Evolutionary conservation across 1,140 invertebrate genomes (phyloP).

Genomic region (Periplaneta americana): DNA sequence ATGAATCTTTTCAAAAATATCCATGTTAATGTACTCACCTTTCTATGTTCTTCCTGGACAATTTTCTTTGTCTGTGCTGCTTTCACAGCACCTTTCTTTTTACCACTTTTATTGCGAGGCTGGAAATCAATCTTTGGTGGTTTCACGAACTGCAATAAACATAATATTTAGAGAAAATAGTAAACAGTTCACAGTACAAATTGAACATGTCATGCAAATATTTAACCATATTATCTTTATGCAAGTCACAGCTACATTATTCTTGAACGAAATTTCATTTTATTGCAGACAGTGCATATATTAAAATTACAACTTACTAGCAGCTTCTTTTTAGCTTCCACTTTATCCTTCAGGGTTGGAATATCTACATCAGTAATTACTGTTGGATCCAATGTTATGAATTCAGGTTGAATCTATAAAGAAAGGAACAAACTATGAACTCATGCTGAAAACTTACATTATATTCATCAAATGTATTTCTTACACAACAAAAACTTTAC

Average conservation of each 20-base stretch:
- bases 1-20: not conserved
- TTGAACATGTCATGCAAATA: too few species aligned
- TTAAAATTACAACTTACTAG: constrained; percentile 45
- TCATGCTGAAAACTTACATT: not conserved
- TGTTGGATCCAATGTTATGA: constrained; percentile 83
- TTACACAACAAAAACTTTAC: not conserved
- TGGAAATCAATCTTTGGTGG: constrained; percentile 70
- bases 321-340: constrained; percentile 71
- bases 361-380: constrained; percentile 71
- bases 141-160: constrained; percentile 61
- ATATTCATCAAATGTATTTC: not conserved
- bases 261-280: not conserved
- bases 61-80: constrained; percentile 73
- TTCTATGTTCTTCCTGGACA: constrained; percentile 59
- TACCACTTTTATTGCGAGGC: constrained; percentile 68
- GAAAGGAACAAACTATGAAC: constrained; percentile 11
- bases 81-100: constrained; percentile 68
- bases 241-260: not conserved
- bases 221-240: too few species aligned
- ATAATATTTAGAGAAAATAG: constrained; percentile 30
- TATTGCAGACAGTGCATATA: not conserved
- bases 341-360: constrained; percentile 69
- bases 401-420: constrained; percentile 76
- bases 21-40: constrained; percentile 42
- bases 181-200: too few species aligned